phyloP scores from a whole-genome alignment of 2,113 vertebrate genomes.

The Xiphophorus couchianus region DNA sequence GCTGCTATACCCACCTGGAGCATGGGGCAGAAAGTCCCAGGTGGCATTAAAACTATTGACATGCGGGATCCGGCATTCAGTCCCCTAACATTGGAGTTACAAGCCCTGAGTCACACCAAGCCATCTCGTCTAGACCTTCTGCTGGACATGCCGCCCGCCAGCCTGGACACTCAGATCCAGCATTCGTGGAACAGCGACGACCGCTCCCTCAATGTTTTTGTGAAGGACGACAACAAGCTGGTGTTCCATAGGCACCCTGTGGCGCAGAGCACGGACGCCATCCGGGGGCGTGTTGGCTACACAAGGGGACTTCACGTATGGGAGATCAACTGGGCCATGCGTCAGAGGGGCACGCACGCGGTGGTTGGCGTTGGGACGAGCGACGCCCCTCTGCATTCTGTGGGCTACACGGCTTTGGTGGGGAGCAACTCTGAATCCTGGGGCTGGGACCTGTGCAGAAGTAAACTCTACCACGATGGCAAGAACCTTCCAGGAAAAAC shows the following conservation, averaged over 20 bases:
- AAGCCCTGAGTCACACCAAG: conserved; percentile 91
- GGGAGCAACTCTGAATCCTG: conserved; percentile 95
- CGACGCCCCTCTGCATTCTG: conserved; percentile 92
- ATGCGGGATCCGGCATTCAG: conserved; percentile 94
- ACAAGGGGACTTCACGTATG: conserved; percentile 95
- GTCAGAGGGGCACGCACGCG: conserved; percentile 94
- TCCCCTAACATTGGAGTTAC: conserved; percentile 91
- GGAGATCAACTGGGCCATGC: conserved; percentile 98
- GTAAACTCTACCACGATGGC: conserved; percentile 96
- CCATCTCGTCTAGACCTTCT: conserved; percentile 93
- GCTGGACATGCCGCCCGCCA: conserved; percentile 91
- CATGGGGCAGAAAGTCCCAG: conserved; percentile 99
- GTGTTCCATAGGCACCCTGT: conserved; percentile 98
- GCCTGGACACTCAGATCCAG: conserved; percentile 85
- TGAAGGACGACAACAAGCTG: conserved; percentile 96
- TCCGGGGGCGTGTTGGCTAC: conserved; percentile 92
- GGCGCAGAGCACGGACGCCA: conserved; percentile 97
- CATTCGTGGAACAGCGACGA: conserved; percentile 98
- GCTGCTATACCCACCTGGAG: conserved; percentile 62
- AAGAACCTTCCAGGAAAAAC: conserved; percentile 94
- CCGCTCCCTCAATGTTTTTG: conserved; percentile 95
- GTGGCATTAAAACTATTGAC: conserved; percentile 97
- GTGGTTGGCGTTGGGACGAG: conserved; percentile 94
- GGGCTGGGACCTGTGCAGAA: conserved; percentile 98
- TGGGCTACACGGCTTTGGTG: conserved; percentile 94